phyloP scores from a whole-genome alignment of 1,140 invertebrate species.

The Bombus confusus region DNA sequence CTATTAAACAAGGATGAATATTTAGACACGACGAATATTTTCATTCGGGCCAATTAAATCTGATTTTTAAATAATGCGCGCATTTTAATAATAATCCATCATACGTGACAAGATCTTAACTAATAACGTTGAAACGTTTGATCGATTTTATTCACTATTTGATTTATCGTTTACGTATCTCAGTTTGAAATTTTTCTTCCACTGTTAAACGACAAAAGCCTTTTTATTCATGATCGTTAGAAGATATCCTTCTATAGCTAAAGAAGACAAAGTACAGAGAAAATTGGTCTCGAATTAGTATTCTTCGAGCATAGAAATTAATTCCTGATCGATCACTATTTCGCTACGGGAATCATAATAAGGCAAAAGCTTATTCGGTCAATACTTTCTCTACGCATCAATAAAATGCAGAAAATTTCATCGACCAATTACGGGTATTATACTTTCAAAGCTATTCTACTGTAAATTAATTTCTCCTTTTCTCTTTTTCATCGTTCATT shows the following conservation, averaged over 20 bases:
- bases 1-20: neutral
- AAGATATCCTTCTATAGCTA: neutral
- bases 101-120: neutral
- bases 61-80: neutral
- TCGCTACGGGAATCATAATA: neutral
- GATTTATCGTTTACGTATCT: neutral
- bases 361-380: neutral
- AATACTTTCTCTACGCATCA: neutral
- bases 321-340: conserved; percentile 9
- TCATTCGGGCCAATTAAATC: neutral
- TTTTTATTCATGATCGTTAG: neutral
- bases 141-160: neutral
- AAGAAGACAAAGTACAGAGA: neutral
- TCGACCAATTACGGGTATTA: neutral
- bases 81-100: neutral
- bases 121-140: neutral
- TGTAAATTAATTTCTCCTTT: neutral
- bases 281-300: conserved; percentile 7
- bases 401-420: neutral
- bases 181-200: too few relatives aligned
- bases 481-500: neutral
- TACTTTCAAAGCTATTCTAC: neutral
- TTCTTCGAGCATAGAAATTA: conserved; percentile 1
- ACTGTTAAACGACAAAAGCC: neutral
- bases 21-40: neutral